Evolutionary conservation across 2,888 invertebrate genomes (phyloP), one percentile per base, ranked within the genome.

Genomic region (Ganaspis brasiliensis): DNA sequence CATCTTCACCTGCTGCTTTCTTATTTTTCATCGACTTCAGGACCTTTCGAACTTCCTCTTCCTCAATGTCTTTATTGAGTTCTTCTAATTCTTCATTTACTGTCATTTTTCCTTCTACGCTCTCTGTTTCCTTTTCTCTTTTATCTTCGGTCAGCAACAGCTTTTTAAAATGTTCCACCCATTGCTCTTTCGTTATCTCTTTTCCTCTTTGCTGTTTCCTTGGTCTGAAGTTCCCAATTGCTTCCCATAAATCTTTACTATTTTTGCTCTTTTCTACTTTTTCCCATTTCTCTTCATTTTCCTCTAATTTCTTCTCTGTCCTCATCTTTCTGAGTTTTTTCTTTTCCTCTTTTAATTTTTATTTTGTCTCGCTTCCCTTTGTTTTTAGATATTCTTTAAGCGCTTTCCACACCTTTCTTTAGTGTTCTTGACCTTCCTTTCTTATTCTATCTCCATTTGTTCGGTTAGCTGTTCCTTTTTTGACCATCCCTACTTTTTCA

Each of bases 41-140:
- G 88, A 96, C 94, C 1, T 95, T 95, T 91, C 98, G 96, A 75
- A 98, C 93, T 92, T 98, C 98, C 92, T 98, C 98, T 8, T 98
- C 98, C 85, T 98, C 96, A 12, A 98, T 98, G 6, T 98, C 98
- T 8, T 98, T 98, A 75, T 98, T 91, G 90, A 98, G 94, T 87
- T 96, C 97, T 91, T 98, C 98, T 74, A 98, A 92, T 92, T 98
- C 98, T 73, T 96, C 95, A 91, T 98, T 98, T 0, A 98, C 96
- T 31, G 31, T 6, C 6, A 31, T 6, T n/a, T n/a, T n/a, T 31
- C 6, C 31, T 31, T 31, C 31, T 31, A 4, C 6, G 6, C 6
- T 37, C 10, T 37, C 35, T 37, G 6, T 19, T 19, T 37, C n/a
- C 31, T 45, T 35, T 12, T 45, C 45, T 24, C 45, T 14, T 12